Evolutionary conservation across 2,113 vertebrate species (phyloP), one percentile per base, ranked within the genome.

Genomic region (Daphoenositta chrysoptera): DNA sequence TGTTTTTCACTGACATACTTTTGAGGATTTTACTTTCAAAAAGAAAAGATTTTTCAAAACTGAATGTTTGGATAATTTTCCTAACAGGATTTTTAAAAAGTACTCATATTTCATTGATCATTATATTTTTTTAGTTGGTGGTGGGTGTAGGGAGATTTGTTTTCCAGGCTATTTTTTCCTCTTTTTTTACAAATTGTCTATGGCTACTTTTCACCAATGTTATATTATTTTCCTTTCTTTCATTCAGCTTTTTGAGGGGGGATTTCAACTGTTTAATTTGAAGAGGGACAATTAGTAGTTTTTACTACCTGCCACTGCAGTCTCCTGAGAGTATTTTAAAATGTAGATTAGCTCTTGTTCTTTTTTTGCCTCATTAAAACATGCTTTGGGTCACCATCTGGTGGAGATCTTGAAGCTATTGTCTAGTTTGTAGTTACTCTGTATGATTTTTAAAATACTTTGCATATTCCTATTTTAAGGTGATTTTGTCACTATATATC

Each of bases 281-380:
- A 82, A 90, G 35, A 85, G 20, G 12, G 63, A 85, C 73, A 85
- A 78, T 78, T 75, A 30, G 21, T 60, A 53, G 20, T 72, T 95
- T 88, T 93, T 40, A 11, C 19, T 93, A 57, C 80, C 78, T 81
- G 20, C 60, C 70, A 50, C 50, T 85, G 12, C 95, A 91, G 97
- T 98, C 98, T 99, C 97, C 95, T 96, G 95, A 98, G 95, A 98
- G 71, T 96, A 47, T 91, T 93, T 85, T 64, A 61, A 88, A 96
- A 91, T 80, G n/a, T 95, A 96, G 92, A 94, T 87, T 96, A 86
- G 56, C 88, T 44, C 61, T 87, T 75, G 8, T 84, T 40, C 61
- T 95, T 92, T 95, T 93, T 93, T 40, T 58, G 4, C 93, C 89
- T 97, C 93, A 97, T 95, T 92, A 87, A 92, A 91, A 15, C 15